Evolutionary conservation across 1,140 invertebrate genomes (phyloP).

Genomic region (Zeugodacus cucurbitae): DNA sequence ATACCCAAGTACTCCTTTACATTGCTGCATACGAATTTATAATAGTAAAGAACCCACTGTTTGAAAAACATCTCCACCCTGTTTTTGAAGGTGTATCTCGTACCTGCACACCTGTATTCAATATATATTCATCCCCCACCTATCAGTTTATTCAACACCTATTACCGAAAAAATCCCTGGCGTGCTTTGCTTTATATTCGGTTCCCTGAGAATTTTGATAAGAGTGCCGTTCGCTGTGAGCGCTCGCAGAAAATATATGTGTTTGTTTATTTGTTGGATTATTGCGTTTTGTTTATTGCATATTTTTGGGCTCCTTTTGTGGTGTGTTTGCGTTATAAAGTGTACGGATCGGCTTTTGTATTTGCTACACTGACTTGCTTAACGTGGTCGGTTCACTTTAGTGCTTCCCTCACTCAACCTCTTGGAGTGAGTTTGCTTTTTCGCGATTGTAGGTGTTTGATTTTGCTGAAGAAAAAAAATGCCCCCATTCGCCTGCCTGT

Average conservation of each 20-base stretch:
- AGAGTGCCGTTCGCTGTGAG: background rate
- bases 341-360: background rate
- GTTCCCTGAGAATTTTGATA: background rate
- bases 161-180: background rate
- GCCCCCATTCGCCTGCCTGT: background rate
- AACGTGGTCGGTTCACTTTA: background rate
- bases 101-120: background rate
- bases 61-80: background rate
- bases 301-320: background rate
- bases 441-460: background rate
- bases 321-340: background rate
- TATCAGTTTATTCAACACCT: background rate
- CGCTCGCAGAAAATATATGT: background rate
- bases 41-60: too few relatives aligned
- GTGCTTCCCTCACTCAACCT: background rate
- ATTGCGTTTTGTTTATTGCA: background rate
- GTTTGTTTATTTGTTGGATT: conserved; percentile 21
- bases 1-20: too few relatives aligned
- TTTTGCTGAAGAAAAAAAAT: background rate
- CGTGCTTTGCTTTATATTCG: background rate
- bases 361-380: background rate
- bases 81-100: background rate
- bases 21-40: too few relatives aligned
- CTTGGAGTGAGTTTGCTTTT: too few relatives aligned
- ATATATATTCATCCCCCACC: background rate